These are phyloP conservation scores for Gymnoscopelus microlampas DNA, from an alignment of 2,797 vertebrate genomes.

Conservation along the genomic window DNA sequence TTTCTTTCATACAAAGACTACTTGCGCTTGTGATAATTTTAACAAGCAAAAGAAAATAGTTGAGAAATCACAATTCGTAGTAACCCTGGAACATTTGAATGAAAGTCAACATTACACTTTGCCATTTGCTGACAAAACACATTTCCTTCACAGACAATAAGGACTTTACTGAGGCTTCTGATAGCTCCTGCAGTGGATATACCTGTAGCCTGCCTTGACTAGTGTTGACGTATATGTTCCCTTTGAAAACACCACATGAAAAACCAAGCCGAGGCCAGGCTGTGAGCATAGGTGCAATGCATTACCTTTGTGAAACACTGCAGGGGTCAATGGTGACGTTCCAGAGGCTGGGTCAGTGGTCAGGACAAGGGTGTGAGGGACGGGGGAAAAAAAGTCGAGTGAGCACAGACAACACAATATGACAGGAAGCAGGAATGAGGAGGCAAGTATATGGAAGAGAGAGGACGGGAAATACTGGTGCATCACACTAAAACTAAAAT, in stretches of 20 bases:
- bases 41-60: constrained; percentile 15
- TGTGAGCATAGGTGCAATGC: constrained; percentile 72
- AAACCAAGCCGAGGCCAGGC: constrained; percentile 71
- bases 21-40: constrained; percentile 20
- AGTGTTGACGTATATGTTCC: constrained; percentile 36
- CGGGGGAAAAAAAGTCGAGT: constrained; percentile 76
- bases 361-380: constrained; percentile 87
- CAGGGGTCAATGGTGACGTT: constrained; percentile 85
- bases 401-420: constrained; percentile 84
- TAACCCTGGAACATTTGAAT: neutral
- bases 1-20: constrained; percentile 10
- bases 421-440: constrained; percentile 81
- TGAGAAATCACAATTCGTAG: neutral
- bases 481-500: constrained; percentile 77
- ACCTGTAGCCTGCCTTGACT: constrained; percentile 24
- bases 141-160: neutral
- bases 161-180: constrained; percentile 9
- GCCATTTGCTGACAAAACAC: neutral
- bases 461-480: constrained; percentile 79
- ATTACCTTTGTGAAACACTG: constrained; percentile 87
- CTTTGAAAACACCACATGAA: constrained; percentile 67
- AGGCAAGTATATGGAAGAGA: constrained; percentile 74
- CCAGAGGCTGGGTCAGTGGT: constrained; percentile 87
- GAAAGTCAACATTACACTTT: neutral
- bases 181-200: constrained; percentile 28